phyloP scores from a whole-genome alignment of 2,113 vertebrate genomes.

The Atractosteus spatula region DNA sequence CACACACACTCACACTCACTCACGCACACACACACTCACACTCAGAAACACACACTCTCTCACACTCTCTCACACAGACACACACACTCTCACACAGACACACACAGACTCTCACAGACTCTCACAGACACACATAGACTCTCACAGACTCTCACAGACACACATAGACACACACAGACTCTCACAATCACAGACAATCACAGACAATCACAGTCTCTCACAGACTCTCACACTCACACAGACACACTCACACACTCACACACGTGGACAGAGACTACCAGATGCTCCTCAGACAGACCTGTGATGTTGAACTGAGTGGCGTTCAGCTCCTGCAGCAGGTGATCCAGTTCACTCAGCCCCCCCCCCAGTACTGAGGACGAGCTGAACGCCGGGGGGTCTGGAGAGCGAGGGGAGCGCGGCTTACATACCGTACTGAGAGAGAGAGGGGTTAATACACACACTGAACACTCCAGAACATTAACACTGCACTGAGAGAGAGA shows the following conservation, averaged over 20 bases:
- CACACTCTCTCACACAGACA: no score
- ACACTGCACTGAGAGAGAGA: no score
- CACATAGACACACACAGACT: not conserved
- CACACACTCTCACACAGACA: no score
- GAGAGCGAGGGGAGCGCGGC: constrained; percentile 69
- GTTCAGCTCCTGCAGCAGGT: constrained; percentile 85
- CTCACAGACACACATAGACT: no score
- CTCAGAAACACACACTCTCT: no score
- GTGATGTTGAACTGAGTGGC: constrained; percentile 93
- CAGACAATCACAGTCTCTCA: constrained; percentile 1
- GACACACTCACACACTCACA: not conserved
- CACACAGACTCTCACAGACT: no score
- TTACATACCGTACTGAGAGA: constrained; percentile 79
- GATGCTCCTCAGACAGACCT: constrained; percentile 52
- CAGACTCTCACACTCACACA: constrained; percentile 7
- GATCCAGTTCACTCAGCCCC: constrained; percentile 84
- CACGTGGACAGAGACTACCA: not conserved
- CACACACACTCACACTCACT: no score
- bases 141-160: not conserved
- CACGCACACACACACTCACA: no score
- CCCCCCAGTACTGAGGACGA: constrained; percentile 79
- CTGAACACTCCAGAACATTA: not conserved
- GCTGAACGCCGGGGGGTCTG: constrained; percentile 64
- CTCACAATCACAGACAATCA: constrained; percentile 1
- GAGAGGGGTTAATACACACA: constrained; percentile 15